Evolutionary conservation across 1,140 invertebrate species (phyloP).

Genomic region (Drosophila trapezifrons): DNA sequence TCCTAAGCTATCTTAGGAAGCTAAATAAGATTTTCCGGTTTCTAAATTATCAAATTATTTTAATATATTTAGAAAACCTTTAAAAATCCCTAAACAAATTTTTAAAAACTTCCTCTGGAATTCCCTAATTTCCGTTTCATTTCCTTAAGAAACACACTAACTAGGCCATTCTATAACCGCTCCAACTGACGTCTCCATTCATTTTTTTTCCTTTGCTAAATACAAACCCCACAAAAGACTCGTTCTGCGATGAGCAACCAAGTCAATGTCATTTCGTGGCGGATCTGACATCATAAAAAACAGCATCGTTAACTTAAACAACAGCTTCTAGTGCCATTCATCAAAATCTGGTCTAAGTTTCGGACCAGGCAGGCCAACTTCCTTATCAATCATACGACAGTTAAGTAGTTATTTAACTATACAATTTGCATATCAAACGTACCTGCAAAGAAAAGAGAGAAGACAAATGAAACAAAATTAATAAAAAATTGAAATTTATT

Average conservation of each 20-base stretch:
- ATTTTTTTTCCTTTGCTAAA: neutral
- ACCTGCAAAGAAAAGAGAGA: conserved; percentile 46
- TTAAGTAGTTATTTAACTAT: conserved; percentile 33
- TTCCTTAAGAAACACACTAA: neutral
- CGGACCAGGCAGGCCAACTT: conserved; percentile 45
- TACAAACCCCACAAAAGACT: conserved; percentile 24
- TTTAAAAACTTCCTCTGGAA: neutral
- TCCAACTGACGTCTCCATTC: neutral
- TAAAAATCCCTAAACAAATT: neutral
- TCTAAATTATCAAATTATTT: no score
- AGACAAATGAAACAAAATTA: conserved; percentile 53
- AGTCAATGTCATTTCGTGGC: conserved; percentile 22
- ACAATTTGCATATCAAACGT: conserved; percentile 62
- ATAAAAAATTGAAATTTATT: conserved; percentile 54
- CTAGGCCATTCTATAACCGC: neutral
- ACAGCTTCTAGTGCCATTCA: conserved; percentile 44
- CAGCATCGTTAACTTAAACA: conserved; percentile 11
- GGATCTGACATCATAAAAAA: conserved; percentile 38
- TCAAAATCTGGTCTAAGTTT: conserved; percentile 39
- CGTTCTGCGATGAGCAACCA: conserved; percentile 18
- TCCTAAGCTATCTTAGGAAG: no score
- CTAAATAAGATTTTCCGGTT: no score
- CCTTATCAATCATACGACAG: conserved; percentile 70
- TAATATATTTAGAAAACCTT: neutral
- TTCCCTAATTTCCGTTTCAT: neutral